Base-by-base conservation (phyloP, 2,888 invertebrate genomes). In the Eristalinus aeneus region DNA sequence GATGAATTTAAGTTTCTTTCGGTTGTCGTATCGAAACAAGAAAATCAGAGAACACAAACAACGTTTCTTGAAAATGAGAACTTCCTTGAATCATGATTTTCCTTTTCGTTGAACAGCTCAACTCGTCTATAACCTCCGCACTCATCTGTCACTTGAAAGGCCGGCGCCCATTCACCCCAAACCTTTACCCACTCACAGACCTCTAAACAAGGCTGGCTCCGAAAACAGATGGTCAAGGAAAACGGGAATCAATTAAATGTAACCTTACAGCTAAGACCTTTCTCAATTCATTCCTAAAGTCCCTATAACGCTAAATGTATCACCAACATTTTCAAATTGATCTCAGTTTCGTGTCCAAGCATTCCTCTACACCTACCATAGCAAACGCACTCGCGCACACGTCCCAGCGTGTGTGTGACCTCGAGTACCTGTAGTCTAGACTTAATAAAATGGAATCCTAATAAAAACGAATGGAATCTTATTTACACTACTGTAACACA, bases 401-500 rank as follows among this genome's bases (percentile, higher is more conserved):
- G 53, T n/a, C 65, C 22, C 36, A 34, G 12, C 56, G n/a, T 54
- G 20, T 36, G 2, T 39, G 36, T 22, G 20, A 5, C 56, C 20
- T 61, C 53, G 1, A 72, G 72, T 53, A 54, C 31, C 36, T 54
- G 32, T 61, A 73, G 34, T 34, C 73, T 64, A 64, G 31, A 9
- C 22, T 27, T 36, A 6, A 6, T 5, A 60, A 34, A 54, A 36
- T 16, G 16, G 16, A 46, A 16, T n/a, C n/a, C 5, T 3, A 27
- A 39, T 12, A 65, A 53, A 64, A 60, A 36, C 23, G 23, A 3
- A 64, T 20, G 36, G n/a, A 58, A 39, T 67, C 27, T 54, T 75
- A 71, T 76, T 32, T 79, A 81, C 73, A 85, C 36, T 16, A 75
- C 64, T 75, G n/a, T 79, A 79, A 71, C 32, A 85, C 67, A 76